Evolutionary conservation across 2,797 vertebrate species (phyloP).

Genomic region (Manis crassicaudata): DNA sequence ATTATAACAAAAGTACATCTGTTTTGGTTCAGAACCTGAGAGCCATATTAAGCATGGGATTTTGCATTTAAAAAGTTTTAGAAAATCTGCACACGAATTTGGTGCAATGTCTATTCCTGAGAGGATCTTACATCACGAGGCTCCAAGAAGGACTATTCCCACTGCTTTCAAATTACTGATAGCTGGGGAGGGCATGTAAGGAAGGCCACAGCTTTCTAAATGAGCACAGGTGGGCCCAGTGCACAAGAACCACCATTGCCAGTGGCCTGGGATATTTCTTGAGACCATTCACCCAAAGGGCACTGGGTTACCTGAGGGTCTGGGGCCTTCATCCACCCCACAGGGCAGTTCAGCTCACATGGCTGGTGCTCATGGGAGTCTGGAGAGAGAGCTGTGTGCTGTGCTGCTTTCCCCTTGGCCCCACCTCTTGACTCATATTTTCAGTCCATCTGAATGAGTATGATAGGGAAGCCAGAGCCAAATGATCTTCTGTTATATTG

Average conservation of each 20-base stretch:
- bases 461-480: neutral
- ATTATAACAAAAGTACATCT: slow-evolving; percentile 51
- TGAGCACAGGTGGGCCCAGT: neutral
- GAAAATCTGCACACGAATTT: slow-evolving; percentile 30
- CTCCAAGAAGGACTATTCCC: neutral
- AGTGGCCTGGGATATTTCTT: neutral
- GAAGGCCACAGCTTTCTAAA: neutral
- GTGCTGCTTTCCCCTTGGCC: neutral
- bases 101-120: slow-evolving; percentile 33
- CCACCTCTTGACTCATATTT: neutral
- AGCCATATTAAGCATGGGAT: slow-evolving; percentile 21
- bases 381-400: neutral
- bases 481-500: neutral
- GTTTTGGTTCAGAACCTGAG: slow-evolving; percentile 69
- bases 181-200: neutral
- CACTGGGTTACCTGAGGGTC: neutral
- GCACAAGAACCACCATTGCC: neutral
- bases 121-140: slow-evolving; percentile 18
- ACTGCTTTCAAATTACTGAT: neutral
- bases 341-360: neutral
- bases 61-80: slow-evolving; percentile 59
- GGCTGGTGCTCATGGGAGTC: neutral
- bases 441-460: neutral
- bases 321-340: too few relatives aligned
- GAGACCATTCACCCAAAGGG: neutral